Conservation (phyloP, 2,797 vertebrate genomes). For the Argentina silus region DNA sequence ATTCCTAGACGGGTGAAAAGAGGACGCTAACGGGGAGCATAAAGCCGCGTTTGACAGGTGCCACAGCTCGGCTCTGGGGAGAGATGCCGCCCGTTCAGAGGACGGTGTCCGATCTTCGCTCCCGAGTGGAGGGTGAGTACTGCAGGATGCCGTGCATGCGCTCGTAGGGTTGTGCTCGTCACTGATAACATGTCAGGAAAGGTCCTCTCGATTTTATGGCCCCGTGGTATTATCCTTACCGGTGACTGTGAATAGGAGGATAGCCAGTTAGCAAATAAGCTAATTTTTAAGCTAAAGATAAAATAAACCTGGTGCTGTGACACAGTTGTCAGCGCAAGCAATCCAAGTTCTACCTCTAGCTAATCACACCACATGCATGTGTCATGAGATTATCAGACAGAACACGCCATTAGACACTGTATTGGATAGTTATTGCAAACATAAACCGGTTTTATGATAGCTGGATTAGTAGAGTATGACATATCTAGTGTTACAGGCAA, state of each 20-base stretch:
- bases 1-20: constrained; percentile 54
- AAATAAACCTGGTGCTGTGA: no score
- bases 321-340: no score
- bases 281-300: neutral
- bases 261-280: constrained; percentile 13
- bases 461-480: neutral
- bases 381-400: no score
- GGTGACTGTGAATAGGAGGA: neutral
- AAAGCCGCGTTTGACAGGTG: constrained; percentile 73
- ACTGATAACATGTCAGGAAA: neutral
- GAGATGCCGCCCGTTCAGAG: constrained; percentile 91
- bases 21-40: constrained; percentile 38
- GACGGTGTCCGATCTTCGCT: constrained; percentile 91
- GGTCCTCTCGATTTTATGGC: neutral
- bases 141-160: neutral
- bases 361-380: no score
- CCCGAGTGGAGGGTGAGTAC: constrained; percentile 87
- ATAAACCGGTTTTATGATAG: neutral
- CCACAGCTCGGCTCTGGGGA: constrained; percentile 53
- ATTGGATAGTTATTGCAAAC: neutral
- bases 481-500: neutral
- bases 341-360: no score
- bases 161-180: neutral
- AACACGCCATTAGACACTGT: neutral
- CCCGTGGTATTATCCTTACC: neutral